phyloP scores from a whole-genome alignment of 2,113 vertebrate species.

The Puma concolor region DNA sequence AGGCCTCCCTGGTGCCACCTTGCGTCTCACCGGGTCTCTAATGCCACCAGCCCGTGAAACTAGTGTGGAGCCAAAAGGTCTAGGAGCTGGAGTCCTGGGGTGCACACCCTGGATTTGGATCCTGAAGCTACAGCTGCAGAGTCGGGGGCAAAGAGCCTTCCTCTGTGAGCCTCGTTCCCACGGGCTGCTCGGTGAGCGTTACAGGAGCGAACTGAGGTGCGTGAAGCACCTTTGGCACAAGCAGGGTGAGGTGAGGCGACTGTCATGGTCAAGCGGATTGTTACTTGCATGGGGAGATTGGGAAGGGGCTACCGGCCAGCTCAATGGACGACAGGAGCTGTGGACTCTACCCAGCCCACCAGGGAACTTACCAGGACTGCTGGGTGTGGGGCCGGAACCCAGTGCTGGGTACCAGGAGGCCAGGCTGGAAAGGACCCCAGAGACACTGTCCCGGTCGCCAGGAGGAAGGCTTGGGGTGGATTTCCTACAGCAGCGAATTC shows the following conservation, averaged over 20 bases:
- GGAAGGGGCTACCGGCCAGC: not conserved
- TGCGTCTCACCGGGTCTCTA: not conserved
- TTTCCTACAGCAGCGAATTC: conserved; percentile 25
- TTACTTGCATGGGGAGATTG: not conserved
- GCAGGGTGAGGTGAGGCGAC: not conserved
- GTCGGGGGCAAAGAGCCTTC: not conserved
- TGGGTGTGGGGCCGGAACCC: not conserved
- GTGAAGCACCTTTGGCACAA: not conserved
- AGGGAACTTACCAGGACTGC: not conserved
- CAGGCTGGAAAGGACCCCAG: not conserved
- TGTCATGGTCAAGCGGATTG: not conserved
- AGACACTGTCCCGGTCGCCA: not conserved
- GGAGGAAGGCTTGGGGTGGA: not conserved
- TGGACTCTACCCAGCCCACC: not conserved
- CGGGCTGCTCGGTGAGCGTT: not conserved
- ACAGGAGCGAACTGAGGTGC: not conserved
- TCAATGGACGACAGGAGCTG: not conserved
- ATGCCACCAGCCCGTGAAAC: not conserved
- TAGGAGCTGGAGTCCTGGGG: not conserved
- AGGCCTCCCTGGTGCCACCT: not conserved
- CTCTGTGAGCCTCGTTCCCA: not conserved
- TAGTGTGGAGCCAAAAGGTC: not conserved
- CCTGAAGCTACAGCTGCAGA: not conserved
- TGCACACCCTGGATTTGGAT: not conserved
- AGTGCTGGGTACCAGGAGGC: too few relatives aligned